Conservation (phyloP, 2,113 vertebrate species). For the Seriola rivoliana region DNA sequence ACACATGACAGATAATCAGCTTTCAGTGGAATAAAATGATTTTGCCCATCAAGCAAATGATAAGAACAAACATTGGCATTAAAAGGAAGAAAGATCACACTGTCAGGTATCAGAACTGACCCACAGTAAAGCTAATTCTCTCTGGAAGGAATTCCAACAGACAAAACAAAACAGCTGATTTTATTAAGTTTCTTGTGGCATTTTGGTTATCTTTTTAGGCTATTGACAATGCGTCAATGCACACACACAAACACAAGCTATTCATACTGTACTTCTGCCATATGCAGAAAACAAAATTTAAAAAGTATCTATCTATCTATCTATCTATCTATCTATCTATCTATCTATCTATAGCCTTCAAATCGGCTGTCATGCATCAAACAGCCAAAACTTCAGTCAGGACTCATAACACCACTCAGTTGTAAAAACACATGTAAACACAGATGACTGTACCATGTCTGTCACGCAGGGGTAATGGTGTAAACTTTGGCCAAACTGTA, state of each 20-base stretch:
- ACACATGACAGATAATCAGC: neutral
- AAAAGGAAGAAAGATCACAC: no score
- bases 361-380: neutral
- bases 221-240: no score
- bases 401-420: constrained; percentile 30
- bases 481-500: constrained; percentile 50
- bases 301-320: no score
- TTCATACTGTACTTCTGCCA: no score
- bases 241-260: no score
- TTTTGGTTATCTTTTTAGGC: neutral
- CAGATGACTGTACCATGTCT: constrained; percentile 74
- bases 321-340: no score
- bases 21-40: neutral
- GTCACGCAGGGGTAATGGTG: constrained; percentile 55
- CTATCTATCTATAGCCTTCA: no score
- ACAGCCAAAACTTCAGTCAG: neutral
- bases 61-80: neutral
- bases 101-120: neutral
- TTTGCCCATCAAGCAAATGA: neutral
- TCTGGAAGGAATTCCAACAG: neutral
- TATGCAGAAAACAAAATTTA: no score
- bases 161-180: neutral
- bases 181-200: no score
- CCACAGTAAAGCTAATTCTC: neutral
- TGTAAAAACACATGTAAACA: constrained; percentile 60